Percentiles rank a stretch among this genome's conserved stretches.
Evolutionary conservation across 1,140 invertebrate species (phyloP).

Genomic region (Sycophaga agraensis): DNA sequence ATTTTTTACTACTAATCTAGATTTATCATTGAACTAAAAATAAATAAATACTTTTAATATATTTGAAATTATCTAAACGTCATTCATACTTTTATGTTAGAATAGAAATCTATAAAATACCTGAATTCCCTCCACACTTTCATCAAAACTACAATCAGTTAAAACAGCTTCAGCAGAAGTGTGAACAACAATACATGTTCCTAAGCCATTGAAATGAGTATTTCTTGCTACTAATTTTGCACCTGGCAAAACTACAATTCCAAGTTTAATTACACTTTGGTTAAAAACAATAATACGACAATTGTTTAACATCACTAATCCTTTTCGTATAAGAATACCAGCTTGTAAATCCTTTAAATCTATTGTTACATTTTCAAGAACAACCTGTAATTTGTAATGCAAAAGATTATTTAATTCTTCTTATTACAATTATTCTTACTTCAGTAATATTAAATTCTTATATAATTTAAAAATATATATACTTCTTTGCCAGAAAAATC

Average conservation of each 20-base stretch:
- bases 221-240: constrained; percentile 45
- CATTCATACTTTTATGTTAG: too few species aligned
- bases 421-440: background rate
- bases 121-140: constrained; percentile 48
- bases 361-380: constrained; percentile 47
- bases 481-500: constrained; percentile 52
- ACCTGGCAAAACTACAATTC: constrained; percentile 48
- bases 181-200: constrained; percentile 45
- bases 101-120: constrained; percentile 32
- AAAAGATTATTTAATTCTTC: constrained; percentile 1
- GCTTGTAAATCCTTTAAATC: constrained; percentile 46
- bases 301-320: constrained; percentile 39
- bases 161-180: constrained; percentile 40
- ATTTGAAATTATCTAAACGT: background rate
- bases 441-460: background rate
- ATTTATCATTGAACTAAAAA: constrained; percentile 42
- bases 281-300: constrained; percentile 45
- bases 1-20: constrained; percentile 36
- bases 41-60: constrained; percentile 1
- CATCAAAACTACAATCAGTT: constrained; percentile 43
- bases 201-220: constrained; percentile 45
- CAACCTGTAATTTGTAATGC: constrained; percentile 39
- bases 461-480: constrained; percentile 19
- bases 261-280: constrained; percentile 47
- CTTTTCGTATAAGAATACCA: constrained; percentile 47